A percentile compares a stretch with the other conserved stretches of the same genome.
Evolutionary conservation across 1,140 invertebrate species (phyloP).

Genomic region (Lasioglossum baleicum): DNA sequence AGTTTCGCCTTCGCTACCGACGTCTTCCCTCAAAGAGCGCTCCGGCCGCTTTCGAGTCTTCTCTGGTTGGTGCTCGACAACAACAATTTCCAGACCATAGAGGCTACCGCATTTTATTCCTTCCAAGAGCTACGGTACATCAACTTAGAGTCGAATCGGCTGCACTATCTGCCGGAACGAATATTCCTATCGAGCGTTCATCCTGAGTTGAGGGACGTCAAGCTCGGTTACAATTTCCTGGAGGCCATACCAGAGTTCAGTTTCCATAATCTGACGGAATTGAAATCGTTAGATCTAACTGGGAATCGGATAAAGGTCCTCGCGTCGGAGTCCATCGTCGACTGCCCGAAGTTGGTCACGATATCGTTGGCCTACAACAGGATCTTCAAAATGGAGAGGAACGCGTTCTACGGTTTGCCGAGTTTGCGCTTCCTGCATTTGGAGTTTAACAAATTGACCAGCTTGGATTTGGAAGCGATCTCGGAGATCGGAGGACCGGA

Average conservation of each 20-base stretch:
- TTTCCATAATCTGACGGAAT: conserved; percentile 84
- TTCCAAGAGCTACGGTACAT: conserved; percentile 89
- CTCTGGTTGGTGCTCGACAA: conserved; percentile 93
- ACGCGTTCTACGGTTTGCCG: conserved; percentile 84
- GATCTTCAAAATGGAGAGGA: conserved; percentile 85
- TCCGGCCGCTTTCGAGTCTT: conserved; percentile 86
- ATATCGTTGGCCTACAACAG: conserved; percentile 80
- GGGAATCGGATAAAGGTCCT: conserved; percentile 74
- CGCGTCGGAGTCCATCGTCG: conserved; percentile 64
- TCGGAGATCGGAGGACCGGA: conserved; percentile 73
- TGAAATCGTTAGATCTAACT: conserved; percentile 74
- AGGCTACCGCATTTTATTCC: conserved; percentile 82
- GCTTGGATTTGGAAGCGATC: conserved; percentile 72
- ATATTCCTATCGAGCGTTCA: conserved; percentile 86
- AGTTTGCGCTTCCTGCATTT: conserved; percentile 74
- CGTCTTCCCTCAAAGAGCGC: conserved; percentile 86
- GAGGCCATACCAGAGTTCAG: conserved; percentile 85
- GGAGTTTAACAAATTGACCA: conserved; percentile 75
- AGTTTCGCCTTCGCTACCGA: conserved; percentile 91
- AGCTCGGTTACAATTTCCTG: conserved; percentile 86
- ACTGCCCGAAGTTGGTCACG: conserved; percentile 75
- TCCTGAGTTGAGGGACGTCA: conserved; percentile 87
- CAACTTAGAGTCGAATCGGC: conserved; percentile 91
- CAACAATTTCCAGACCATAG: conserved; percentile 89
- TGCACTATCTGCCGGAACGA: conserved; percentile 83